Evolutionary conservation across 2,797 vertebrate species (phyloP), one percentile per base, ranked within the genome.

Genomic region (Cephalopachus bancanus): DNA sequence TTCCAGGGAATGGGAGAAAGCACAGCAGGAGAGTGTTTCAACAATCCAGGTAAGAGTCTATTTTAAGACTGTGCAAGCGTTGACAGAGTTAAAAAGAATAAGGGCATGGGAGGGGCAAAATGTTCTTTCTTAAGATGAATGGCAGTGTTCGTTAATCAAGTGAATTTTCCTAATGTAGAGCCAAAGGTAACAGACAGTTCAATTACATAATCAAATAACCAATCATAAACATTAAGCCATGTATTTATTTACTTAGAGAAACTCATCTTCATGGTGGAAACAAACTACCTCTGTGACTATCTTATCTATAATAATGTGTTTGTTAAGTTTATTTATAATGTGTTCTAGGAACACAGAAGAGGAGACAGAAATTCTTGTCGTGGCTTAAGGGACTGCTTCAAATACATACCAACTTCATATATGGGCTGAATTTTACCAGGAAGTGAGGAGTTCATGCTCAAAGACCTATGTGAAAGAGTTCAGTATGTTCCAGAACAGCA

Each of bases 211-310:
- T 37, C 17, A 75, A 57, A 69, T 83, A 74, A 57, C 80, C 22
- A 26, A 33, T 83, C 51, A 59, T 49, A 81, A 55, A 78, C 14
- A 80, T 64, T 59, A 60, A 57, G 71, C 26, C 8, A 10, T 57
- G 60, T 83, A 87, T 80, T 75, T 49, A 83, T 85, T n/a, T 83
- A 83, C 15, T 76, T 69, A 89, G 83, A 87, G 64, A 69, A 76
- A 14, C 15, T 85, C n/a, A 69, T 8, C 4, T 10, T 53, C 57
- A 4, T 20, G 5, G 26, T 57, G n/a, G 37, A 74, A 78, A 44
- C 1, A 83, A 90, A 67, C 22, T 7, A 19, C n/a, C 5, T 26
- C 78, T 80, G 57, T 53, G 80, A 53, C 3, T 22, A 22, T 10
- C 14, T 10, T 59, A 44, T 33, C 33, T 57, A 4, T 12, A 44